phyloP scores from a whole-genome alignment of 2,113 vertebrate genomes.

The Gasterosteus aculeatus region DNA sequence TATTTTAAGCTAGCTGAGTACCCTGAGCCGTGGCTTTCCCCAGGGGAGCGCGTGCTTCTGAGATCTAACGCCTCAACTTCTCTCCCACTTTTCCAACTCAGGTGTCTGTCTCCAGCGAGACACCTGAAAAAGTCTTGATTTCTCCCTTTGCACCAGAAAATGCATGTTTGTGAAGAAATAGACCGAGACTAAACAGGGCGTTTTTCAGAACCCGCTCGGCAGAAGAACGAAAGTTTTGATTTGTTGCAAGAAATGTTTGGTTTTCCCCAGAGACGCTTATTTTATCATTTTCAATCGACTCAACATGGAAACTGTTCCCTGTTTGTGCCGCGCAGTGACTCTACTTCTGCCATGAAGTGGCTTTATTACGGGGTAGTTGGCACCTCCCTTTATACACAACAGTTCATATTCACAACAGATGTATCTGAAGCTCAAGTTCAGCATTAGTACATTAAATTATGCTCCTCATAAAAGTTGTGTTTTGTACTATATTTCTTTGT shows the following conservation, averaged over 20 bases:
- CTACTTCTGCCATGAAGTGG: neutral
- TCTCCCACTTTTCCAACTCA: constrained; percentile 76
- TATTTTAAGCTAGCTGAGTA: constrained; percentile 74
- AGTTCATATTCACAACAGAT: constrained; percentile 1
- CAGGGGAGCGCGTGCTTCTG: constrained; percentile 67
- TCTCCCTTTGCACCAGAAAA: constrained; percentile 71
- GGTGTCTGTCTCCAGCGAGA: constrained; percentile 76
- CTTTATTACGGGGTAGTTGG: neutral
- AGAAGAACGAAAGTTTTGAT: constrained; percentile 75
- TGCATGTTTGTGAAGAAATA: constrained; percentile 79
- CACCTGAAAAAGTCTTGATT: constrained; percentile 79
- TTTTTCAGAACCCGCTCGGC: constrained; percentile 63
- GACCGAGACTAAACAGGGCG: constrained; percentile 80
- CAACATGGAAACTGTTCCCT: constrained; percentile 44
- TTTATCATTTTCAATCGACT: constrained; percentile 68
- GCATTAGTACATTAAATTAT: neutral
- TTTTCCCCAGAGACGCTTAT: constrained; percentile 79
- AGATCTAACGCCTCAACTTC: constrained; percentile 81
- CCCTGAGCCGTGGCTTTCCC: constrained; percentile 70
- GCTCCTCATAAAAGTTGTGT: neutral
- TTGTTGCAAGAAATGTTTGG: constrained; percentile 73
- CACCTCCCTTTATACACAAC: neutral
- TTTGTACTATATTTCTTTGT: neutral
- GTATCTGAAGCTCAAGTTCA: neutral
- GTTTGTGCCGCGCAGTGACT: constrained; percentile 42